Percentiles rank a stretch among this genome's conserved stretches.
phyloP scores from a whole-genome alignment of 1,140 invertebrate genomes.

The Coenobita brevimanus region DNA sequence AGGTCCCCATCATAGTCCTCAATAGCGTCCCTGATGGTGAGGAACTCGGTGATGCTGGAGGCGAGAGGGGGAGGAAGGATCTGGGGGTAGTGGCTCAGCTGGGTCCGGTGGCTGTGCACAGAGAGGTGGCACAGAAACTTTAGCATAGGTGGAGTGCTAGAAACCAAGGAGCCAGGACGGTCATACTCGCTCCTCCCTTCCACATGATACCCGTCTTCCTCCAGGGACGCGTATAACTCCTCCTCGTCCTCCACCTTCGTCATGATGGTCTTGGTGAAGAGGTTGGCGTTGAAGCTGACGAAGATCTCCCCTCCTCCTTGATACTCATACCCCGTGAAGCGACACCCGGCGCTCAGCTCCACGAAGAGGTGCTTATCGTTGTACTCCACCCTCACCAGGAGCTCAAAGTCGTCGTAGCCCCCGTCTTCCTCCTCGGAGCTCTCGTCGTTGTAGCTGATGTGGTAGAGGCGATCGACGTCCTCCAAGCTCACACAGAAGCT shows the following conservation, averaged over 20 bases:
- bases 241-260: background rate
- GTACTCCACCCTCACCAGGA: constrained; percentile 20
- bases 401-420: background rate
- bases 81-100: background rate
- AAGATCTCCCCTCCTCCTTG: constrained; percentile 32
- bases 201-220: background rate
- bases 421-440: background rate
- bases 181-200: background rate
- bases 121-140: constrained; percentile 17
- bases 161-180: background rate
- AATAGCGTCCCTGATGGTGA: background rate
- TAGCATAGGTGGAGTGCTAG: background rate
- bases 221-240: background rate
- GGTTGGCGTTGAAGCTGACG: constrained; percentile 5
- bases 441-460: background rate
- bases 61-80: background rate
- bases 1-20: background rate
- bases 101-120: background rate
- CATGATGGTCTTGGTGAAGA: constrained; percentile 24
- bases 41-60: background rate
- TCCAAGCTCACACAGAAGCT: background rate
- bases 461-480: constrained; percentile 36
- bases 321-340: constrained; percentile 11
- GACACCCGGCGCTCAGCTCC: constrained; percentile 5
- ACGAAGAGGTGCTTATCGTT: background rate